A percentile compares a stretch with the other conserved stretches of the same genome.
phyloP scores from a whole-genome alignment of 2,797 vertebrate genomes.

The Erethizon dorsatum region DNA sequence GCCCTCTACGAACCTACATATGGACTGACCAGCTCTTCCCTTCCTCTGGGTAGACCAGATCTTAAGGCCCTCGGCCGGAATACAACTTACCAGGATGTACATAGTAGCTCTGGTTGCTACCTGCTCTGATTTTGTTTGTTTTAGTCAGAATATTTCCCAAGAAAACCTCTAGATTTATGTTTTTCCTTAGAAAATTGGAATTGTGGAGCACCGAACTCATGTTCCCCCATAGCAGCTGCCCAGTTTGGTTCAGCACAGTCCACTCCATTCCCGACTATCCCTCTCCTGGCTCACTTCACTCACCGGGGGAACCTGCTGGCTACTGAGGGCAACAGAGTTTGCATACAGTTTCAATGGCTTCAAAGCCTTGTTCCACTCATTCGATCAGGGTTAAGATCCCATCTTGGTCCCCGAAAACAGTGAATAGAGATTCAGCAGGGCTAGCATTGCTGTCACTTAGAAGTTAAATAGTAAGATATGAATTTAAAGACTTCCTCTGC shows the following conservation, averaged over 20 bases:
- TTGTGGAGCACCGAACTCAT: neutral
- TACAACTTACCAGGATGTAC: neutral
- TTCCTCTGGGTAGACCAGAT: neutral
- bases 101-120: neutral
- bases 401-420: neutral
- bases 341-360: neutral
- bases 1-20: neutral
- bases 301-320: neutral
- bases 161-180: neutral
- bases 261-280: accelerated
- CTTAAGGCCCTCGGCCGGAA: neutral
- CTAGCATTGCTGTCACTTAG: no score
- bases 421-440: neutral
- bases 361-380: neutral
- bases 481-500: neutral
- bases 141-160: neutral
- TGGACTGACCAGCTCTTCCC: neutral
- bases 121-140: neutral
- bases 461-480: neutral
- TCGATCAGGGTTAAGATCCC: neutral
- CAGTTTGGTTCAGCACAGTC: neutral
- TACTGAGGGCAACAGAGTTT: neutral
- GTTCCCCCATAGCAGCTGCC: no score
- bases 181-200: neutral
- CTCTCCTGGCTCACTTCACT: neutral